phyloP scores from a whole-genome alignment of 2,113 vertebrate species.

The Indicator indicator region DNA sequence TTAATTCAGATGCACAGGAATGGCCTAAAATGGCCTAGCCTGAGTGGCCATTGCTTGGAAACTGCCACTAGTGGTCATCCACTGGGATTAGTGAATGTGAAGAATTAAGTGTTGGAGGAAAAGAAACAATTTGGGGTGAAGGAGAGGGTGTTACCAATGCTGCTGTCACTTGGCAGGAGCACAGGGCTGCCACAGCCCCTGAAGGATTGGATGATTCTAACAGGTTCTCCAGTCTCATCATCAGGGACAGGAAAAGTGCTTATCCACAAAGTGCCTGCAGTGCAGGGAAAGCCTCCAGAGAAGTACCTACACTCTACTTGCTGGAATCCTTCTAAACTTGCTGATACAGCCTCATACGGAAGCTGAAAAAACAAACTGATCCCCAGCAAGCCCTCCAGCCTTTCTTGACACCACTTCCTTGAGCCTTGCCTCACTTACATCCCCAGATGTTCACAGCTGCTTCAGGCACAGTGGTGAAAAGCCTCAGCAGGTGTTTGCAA shows the following conservation, averaged over 20 bases:
- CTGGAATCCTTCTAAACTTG: not conserved
- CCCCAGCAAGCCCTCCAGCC: not conserved
- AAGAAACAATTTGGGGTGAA: not conserved
- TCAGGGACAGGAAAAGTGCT: not conserved
- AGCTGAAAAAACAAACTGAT: not conserved
- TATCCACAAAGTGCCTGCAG: not conserved
- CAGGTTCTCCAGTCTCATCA: not conserved
- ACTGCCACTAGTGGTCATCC: not conserved
- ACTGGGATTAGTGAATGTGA: not conserved
- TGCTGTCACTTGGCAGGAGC: not conserved
- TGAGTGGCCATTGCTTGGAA: not conserved
- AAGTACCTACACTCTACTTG: not conserved
- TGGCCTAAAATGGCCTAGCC: not conserved
- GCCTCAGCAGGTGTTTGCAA: not conserved
- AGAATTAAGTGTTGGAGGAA: not conserved
- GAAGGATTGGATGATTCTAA: not conserved
- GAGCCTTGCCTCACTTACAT: accelerated
- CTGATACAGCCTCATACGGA: not conserved
- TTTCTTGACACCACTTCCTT: not conserved
- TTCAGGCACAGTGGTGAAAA: accelerated
- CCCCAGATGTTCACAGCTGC: not conserved
- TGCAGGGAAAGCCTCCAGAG: not conserved
- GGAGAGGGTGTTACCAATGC: not conserved
- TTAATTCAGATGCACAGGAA: not conserved
- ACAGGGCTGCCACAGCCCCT: not conserved